phyloP scores from a whole-genome alignment of 2,797 vertebrate genomes.

The Sardinella longiceps region DNA sequence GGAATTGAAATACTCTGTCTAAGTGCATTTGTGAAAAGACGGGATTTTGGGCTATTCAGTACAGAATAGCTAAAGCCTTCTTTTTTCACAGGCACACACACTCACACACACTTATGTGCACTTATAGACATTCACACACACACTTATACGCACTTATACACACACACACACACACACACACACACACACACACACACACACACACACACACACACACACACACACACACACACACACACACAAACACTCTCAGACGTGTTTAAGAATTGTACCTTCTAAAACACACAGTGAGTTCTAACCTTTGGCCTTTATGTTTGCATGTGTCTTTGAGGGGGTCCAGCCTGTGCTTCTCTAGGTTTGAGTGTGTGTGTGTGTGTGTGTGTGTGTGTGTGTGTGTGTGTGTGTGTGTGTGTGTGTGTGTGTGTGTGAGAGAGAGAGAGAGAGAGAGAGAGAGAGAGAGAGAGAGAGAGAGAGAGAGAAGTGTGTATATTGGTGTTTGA shows the following conservation, averaged over 20 bases:
- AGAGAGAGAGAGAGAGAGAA: too few species aligned
- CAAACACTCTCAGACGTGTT: not conserved
- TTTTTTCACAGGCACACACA: not conserved
- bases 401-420: not conserved
- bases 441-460: too few species aligned
- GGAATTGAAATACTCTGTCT: not conserved
- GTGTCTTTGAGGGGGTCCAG: slow-evolving; percentile 14
- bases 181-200: too few species aligned
- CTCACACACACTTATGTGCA: too few species aligned
- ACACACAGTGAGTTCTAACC: not conserved
- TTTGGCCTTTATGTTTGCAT: not conserved
- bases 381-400: not conserved
- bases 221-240: too few species aligned
- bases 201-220: too few species aligned
- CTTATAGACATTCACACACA: too few species aligned
- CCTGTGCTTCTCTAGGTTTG: not conserved
- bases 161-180: too few species aligned
- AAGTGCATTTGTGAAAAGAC: not conserved
- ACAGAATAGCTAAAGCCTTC: not conserved
- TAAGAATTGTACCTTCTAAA: not conserved
- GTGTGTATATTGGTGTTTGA: not conserved
- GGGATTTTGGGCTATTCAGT: too few species aligned
- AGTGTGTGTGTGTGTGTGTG: not conserved
- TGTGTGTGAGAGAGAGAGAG: too few species aligned
- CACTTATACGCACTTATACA: too few species aligned